Conservation (phyloP, 2,797 vertebrate species). For the Gouania willdenowi region DNA sequence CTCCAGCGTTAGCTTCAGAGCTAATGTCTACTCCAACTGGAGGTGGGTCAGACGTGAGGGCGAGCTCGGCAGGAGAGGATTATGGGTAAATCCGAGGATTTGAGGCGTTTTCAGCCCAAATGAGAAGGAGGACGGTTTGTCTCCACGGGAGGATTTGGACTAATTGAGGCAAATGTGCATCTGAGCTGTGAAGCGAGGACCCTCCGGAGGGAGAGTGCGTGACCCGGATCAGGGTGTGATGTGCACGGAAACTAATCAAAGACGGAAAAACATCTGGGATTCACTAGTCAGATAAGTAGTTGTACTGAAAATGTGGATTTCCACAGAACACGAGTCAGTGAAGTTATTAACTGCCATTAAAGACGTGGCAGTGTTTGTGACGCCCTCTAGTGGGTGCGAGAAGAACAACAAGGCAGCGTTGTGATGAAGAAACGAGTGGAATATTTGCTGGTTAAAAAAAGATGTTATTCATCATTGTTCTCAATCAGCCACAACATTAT, state of each 20-base stretch:
- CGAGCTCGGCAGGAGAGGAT: conserved; percentile 26
- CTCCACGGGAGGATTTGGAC: conserved; percentile 27
- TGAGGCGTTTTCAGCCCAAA: conserved; percentile 1
- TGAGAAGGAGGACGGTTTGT: conserved; percentile 17
- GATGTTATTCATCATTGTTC: too few species aligned
- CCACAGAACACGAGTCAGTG: too few species aligned
- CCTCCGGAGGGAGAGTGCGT: not conserved
- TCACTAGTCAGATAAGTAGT: too few species aligned
- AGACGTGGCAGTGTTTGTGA: too few species aligned
- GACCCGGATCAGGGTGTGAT: conserved; percentile 3
- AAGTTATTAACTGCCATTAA: too few species aligned
- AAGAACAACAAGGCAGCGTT: too few species aligned
- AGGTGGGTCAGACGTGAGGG: conserved; percentile 35
- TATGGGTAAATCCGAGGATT: conserved; percentile 48
- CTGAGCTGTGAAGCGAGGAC: conserved; percentile 4
- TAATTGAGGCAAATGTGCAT: conserved; percentile 40
- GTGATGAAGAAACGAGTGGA: too few species aligned
- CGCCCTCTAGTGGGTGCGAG: too few species aligned
- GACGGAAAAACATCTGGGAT: not conserved
- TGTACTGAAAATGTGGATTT: too few species aligned
- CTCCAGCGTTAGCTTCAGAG: not conserved
- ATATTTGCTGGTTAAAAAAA: too few species aligned
- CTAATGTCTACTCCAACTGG: conserved; percentile 1
- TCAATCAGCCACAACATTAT: too few species aligned
- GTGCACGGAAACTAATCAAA: not conserved